Conservation (phyloP, 2,797 vertebrate species). For the Alfaro cultratus region DNA sequence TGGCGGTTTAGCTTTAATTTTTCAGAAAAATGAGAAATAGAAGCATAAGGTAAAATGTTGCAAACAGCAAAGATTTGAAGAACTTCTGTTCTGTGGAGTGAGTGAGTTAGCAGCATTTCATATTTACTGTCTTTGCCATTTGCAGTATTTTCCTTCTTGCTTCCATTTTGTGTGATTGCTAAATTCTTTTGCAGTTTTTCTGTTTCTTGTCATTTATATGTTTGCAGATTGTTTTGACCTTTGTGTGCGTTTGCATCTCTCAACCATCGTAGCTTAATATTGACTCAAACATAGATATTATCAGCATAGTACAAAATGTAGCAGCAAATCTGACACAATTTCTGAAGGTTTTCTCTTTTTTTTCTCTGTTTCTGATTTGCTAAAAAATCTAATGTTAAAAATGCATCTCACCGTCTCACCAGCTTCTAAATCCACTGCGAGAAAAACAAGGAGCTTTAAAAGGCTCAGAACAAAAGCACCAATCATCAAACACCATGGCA, state of each 20-base stretch:
- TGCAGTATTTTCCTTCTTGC: not conserved
- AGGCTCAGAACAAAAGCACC: slow-evolving; percentile 41
- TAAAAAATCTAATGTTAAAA: not conserved
- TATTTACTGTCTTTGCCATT: not conserved
- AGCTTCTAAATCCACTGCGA: slow-evolving; percentile 27
- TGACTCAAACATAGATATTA: not conserved
- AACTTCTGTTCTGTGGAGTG: not conserved
- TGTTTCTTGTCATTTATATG: not conserved
- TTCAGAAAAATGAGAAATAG: not conserved
- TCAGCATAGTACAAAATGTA: not conserved
- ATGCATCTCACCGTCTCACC: not conserved
- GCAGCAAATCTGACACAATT: not conserved
- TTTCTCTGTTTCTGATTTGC: not conserved
- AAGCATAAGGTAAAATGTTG: not conserved
- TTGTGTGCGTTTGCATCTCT: too few species aligned
- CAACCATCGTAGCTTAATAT: not conserved
- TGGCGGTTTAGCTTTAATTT: not conserved
- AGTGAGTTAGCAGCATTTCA: not conserved
- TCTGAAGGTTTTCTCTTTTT: not conserved
- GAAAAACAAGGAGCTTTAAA: slow-evolving; percentile 33
- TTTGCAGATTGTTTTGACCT: not conserved
- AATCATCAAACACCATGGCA: slow-evolving; percentile 41
- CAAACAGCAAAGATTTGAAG: not conserved
- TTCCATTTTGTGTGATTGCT: not conserved
- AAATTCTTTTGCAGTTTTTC: not conserved